Conservation (phyloP, 1,140 invertebrate genomes). For the Bradynema listronoti region DNA sequence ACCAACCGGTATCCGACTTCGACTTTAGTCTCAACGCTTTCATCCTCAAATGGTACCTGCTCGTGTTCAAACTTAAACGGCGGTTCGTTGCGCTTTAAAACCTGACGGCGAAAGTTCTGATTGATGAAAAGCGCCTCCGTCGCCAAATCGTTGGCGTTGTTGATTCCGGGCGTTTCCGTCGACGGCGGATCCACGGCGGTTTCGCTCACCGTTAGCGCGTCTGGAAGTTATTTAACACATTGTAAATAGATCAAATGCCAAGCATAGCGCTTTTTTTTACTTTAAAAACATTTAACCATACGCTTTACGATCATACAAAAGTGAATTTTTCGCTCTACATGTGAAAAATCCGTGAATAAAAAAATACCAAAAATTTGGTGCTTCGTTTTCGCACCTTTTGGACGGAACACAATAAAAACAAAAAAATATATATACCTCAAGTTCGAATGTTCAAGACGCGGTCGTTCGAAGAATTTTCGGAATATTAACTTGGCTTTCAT, state of each 20-base stretch:
- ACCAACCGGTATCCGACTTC: conserved; percentile 28
- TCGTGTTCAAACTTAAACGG: conserved; percentile 34
- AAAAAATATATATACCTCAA: too few relatives aligned
- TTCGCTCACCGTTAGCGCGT: conserved; percentile 93
- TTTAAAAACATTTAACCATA: neutral
- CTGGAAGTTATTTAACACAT: conserved; percentile 56
- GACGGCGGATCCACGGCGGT: conserved; percentile 93
- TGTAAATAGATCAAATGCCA: neutral
- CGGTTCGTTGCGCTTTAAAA: conserved; percentile 60
- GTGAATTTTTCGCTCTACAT: too few relatives aligned
- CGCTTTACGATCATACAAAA: too few relatives aligned
- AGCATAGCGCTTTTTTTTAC: neutral
- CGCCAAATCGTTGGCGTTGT: conserved; percentile 81
- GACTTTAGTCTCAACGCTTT: conserved; percentile 24
- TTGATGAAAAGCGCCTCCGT: conserved; percentile 98
- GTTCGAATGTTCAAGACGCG: too few relatives aligned
- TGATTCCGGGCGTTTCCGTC: conserved; percentile 81
- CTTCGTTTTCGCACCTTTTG: neutral
- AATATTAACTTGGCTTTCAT: too few relatives aligned
- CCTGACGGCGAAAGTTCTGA: conserved; percentile 98
- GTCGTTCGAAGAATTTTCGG: too few relatives aligned
- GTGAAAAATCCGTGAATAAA: too few relatives aligned
- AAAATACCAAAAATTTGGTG: neutral
- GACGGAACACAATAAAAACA: neutral
- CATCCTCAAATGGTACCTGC: conserved; percentile 41